phyloP scores from a whole-genome alignment of 2,113 vertebrate genomes.

The Corvus hawaiiensis region DNA sequence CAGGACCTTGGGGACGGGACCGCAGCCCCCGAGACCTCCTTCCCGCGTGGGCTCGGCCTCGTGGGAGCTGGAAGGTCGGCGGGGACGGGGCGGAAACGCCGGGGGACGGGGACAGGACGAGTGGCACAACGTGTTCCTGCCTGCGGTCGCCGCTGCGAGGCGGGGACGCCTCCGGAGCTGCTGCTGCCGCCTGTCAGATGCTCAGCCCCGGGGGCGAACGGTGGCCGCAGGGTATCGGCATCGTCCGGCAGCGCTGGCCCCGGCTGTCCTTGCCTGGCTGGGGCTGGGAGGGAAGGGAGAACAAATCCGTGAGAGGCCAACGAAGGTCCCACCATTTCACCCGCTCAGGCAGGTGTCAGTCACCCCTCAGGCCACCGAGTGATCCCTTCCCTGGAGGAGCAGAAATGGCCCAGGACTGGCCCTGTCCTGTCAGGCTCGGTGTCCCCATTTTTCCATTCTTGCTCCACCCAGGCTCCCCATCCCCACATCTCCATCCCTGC shows the following conservation, averaged over 20 bases:
- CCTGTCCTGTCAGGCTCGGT: neutral
- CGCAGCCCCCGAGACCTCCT: neutral
- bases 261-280: neutral
- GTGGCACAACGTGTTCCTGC: constrained; percentile 4
- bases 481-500: neutral
- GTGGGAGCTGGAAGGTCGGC: neutral
- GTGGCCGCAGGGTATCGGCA: rapidly evolving
- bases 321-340: neutral
- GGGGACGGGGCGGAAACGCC: neutral
- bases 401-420: neutral
- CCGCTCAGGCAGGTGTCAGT: rapidly evolving
- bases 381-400: neutral
- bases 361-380: neutral
- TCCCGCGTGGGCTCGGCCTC: rapidly evolving
- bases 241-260: rapidly evolving
- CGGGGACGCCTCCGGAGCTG: rapidly evolving
- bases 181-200: neutral
- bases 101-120: neutral
- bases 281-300: neutral
- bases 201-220: rapidly evolving
- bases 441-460: neutral
- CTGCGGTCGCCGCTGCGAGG: neutral
- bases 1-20: neutral
- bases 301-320: neutral
- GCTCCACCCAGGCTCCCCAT: neutral